phyloP scores from a whole-genome alignment of 2,888 invertebrate species.

The Trichacis sp. region DNA sequence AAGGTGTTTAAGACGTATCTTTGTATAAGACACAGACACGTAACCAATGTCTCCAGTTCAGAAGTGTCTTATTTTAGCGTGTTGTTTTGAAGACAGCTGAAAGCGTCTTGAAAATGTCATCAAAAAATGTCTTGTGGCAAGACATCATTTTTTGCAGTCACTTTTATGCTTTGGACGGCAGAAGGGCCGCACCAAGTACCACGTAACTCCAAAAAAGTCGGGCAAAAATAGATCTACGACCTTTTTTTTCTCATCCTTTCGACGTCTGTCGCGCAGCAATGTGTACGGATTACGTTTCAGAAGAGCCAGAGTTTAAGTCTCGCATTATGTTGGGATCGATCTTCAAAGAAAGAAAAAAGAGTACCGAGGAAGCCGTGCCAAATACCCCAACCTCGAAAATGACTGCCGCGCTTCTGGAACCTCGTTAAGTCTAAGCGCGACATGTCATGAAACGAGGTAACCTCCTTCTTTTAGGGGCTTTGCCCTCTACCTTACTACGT shows the following conservation, averaged over 20 bases:
- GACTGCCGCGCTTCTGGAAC: conserved; percentile 40
- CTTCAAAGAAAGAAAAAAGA: conserved; percentile 12
- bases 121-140: too few relatives aligned
- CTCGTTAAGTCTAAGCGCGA: conserved; percentile 45
- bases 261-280: neutral
- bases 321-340: conserved; percentile 24
- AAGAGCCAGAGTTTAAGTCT: conserved; percentile 14
- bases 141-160: too few relatives aligned
- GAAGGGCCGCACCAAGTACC: too few relatives aligned
- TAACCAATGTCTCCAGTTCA: too few relatives aligned
- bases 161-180: too few relatives aligned
- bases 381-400: conserved; percentile 39
- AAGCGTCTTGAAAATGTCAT: too few relatives aligned
- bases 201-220: too few relatives aligned
- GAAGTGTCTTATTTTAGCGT: too few relatives aligned
- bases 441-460: conserved; percentile 46
- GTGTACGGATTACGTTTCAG: neutral
- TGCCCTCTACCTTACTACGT: conserved; percentile 25
- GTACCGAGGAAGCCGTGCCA: conserved; percentile 28
- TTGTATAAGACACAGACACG: too few relatives aligned
- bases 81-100: too few relatives aligned
- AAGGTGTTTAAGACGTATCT: too few relatives aligned
- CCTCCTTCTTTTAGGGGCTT: conserved; percentile 46
- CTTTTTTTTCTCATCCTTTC: neutral
- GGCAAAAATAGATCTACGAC: too few relatives aligned